phyloP scores from a whole-genome alignment of 2,113 vertebrate species.

The Neomonachus schauinslandi region DNA sequence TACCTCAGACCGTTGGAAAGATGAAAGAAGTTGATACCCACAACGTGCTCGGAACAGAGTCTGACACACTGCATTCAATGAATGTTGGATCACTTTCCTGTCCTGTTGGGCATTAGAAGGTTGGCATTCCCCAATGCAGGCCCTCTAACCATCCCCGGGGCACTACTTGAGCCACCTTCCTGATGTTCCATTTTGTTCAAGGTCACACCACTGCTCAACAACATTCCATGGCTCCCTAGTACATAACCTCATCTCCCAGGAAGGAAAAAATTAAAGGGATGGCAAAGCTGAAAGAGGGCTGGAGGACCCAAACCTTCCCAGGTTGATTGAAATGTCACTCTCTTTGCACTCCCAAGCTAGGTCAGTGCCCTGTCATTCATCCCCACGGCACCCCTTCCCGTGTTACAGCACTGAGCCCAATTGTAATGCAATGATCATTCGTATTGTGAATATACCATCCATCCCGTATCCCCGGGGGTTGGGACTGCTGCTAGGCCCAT shows the following conservation, averaged over 20 bases:
- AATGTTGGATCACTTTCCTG: not conserved
- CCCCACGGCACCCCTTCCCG: accelerated
- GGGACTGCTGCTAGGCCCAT: not conserved
- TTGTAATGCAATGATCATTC: accelerated
- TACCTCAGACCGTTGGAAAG: not conserved
- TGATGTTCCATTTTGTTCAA: not conserved
- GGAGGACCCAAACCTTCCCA: not conserved
- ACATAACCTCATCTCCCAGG: not conserved
- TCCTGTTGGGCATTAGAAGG: not conserved
- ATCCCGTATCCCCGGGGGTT: accelerated
- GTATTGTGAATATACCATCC: accelerated
- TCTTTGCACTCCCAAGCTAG: not conserved
- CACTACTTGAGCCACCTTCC: not conserved
- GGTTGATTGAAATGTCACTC: not conserved
- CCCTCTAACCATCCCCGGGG: not conserved
- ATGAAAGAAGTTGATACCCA: not conserved
- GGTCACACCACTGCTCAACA: not conserved
- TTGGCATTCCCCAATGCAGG: not conserved
- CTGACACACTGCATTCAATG: not conserved
- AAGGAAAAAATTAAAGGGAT: not conserved
- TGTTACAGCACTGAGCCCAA: not conserved
- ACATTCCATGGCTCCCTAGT: not conserved
- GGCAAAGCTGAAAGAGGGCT: not conserved
- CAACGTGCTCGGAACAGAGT: not conserved
- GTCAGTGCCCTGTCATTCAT: not conserved